Percentiles rank a stretch among this genome's conserved stretches.
These are phyloP conservation scores for Ecliptopera silaceata DNA, from an alignment of 2,888 invertebrate genomes.

Conservation along the genomic window DNA sequence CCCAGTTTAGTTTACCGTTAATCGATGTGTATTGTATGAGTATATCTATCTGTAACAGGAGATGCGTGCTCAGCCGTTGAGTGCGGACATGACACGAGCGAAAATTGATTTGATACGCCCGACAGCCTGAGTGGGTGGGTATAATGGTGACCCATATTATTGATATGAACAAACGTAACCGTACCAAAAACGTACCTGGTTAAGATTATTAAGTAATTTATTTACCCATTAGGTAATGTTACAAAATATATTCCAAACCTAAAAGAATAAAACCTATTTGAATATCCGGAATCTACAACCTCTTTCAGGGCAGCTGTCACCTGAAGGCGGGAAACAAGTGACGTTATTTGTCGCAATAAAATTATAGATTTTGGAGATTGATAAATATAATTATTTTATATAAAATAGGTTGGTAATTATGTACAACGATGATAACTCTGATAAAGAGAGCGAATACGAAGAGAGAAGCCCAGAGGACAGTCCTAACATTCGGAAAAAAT, in stretches of 20 bases:
- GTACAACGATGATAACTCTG: slow-evolving; percentile 73
- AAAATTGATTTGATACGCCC: slow-evolving; percentile 53
- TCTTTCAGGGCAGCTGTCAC: slow-evolving; percentile 13
- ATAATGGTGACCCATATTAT: slow-evolving; percentile 43
- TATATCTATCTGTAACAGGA: slow-evolving; percentile 35
- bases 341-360: slow-evolving; percentile 45
- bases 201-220: too few relatives aligned
- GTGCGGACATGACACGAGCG: slow-evolving; percentile 40
- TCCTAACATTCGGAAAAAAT: slow-evolving; percentile 70
- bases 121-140: slow-evolving; percentile 31
- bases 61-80: slow-evolving; percentile 30
- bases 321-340: slow-evolving; percentile 54
- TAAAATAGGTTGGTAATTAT: slow-evolving; percentile 63
- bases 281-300: background rate
- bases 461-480: slow-evolving; percentile 63
- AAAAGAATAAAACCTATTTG: slow-evolving; percentile 1
- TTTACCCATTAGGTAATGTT: too few relatives aligned
- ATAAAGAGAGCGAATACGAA: slow-evolving; percentile 72
- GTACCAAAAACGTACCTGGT: too few relatives aligned
- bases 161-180: too few relatives aligned
- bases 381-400: slow-evolving; percentile 26
- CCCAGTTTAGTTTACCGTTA: slow-evolving; percentile 50
- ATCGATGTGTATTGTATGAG: slow-evolving; percentile 31
- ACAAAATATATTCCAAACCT: too few relatives aligned
- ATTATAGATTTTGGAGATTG: slow-evolving; percentile 5